Evolutionary conservation across 2,797 vertebrate genomes (phyloP).

Genomic region (Enteromius treurensis): DNA sequence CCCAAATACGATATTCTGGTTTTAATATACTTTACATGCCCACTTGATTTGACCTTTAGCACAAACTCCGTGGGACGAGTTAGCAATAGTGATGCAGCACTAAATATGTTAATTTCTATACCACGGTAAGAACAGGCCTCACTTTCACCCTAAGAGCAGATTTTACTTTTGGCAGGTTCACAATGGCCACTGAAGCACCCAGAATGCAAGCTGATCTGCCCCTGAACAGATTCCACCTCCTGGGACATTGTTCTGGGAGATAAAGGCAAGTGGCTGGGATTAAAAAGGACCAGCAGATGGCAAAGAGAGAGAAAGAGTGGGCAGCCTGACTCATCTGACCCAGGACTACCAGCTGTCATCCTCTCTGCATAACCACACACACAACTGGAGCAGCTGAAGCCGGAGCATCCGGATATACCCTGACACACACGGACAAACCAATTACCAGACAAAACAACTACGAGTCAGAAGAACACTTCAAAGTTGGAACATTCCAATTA

Average conservation of each 20-base stretch:
- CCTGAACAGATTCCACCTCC: conserved; percentile 69
- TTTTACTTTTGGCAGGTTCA: conserved; percentile 28
- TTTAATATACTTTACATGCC: background rate
- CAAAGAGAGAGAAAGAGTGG: conserved; percentile 65
- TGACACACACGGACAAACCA: background rate
- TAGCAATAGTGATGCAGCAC: background rate
- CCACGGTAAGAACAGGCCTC: conserved; percentile 20
- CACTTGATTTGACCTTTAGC: background rate
- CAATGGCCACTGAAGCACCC: conserved; percentile 51
- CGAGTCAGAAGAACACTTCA: background rate
- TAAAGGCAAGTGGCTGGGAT: conserved; percentile 67
- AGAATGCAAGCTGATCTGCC: conserved; percentile 58
- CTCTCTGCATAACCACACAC: conserved; percentile 56
- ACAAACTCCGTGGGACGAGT: background rate
- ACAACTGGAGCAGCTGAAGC: conserved; percentile 40
- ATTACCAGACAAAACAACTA: conserved; percentile 2
- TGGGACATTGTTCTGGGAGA: conserved; percentile 72
- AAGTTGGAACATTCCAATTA: background rate
- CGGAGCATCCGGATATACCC: background rate
- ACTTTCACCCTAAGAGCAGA: conserved; percentile 29
- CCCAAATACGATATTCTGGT: background rate
- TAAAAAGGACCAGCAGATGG: conserved; percentile 76
- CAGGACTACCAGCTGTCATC: conserved; percentile 69
- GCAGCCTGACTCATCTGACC: conserved; percentile 65
- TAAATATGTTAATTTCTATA: background rate